These are phyloP conservation scores for Synanthedon vespiformis DNA, from an alignment of 2,888 invertebrate species.

Conservation along the genomic window DNA sequence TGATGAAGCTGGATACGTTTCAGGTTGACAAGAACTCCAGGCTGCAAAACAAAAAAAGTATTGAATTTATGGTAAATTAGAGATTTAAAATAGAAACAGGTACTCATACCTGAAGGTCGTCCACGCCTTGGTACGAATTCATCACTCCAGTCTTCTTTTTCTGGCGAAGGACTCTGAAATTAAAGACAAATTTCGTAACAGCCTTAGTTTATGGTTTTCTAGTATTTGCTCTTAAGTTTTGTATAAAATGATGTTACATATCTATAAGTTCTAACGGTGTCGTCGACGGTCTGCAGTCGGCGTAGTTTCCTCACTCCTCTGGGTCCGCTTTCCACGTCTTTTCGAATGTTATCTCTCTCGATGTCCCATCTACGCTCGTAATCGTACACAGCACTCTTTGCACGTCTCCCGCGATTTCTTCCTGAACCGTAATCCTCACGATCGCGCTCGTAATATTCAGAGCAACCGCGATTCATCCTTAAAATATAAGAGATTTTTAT, in stretches of 20 bases:
- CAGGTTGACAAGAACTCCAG: conserved; percentile 50
- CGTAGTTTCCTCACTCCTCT: conserved; percentile 25
- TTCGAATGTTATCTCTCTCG: conserved; percentile 12
- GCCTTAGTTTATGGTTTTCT: background rate
- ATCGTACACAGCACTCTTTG: conserved; percentile 45
- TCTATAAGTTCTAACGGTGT: conserved; percentile 20
- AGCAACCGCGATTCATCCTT: conserved; percentile 40
- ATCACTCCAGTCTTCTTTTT: conserved; percentile 57
- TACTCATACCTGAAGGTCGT: conserved; percentile 28
- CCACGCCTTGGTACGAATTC: conserved; percentile 32
- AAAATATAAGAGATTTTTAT: background rate
- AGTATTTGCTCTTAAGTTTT: background rate
- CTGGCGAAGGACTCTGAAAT: conserved; percentile 46
- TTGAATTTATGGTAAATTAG: background rate
- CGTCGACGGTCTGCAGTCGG: conserved; percentile 45
- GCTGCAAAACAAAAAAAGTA: conserved; percentile 17
- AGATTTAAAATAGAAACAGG: background rate
- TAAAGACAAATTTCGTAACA: background rate
- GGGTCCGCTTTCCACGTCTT: conserved; percentile 15
- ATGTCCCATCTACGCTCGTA: conserved; percentile 32
- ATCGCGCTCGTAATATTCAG: conserved; percentile 44
- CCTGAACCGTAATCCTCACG: conserved; percentile 25
- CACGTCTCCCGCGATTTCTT: conserved; percentile 34
- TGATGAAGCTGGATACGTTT: conserved; percentile 32
- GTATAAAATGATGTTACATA: conserved; percentile 15